Percentiles rank a stretch among this genome's conserved stretches.
These are phyloP conservation scores for Myotis myotis DNA, from an alignment of 2,797 vertebrate species.

Conservation along the genomic window DNA sequence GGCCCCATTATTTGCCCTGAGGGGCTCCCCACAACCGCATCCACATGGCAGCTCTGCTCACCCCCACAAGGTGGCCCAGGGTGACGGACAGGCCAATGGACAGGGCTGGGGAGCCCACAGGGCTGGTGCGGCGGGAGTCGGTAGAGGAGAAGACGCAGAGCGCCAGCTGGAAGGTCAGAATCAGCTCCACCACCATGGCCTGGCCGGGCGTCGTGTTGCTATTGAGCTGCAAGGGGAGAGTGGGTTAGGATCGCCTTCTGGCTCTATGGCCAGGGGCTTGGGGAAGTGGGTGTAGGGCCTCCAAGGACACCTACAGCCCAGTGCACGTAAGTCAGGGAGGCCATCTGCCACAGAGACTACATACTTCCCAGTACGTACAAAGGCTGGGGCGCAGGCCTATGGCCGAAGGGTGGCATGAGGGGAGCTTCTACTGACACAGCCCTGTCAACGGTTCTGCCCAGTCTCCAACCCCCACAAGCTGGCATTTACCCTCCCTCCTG, in stretches of 20 bases:
- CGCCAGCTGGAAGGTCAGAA: slow-evolving; percentile 87
- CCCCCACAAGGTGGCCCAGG: slow-evolving; percentile 86
- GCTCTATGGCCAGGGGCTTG: fast-evolving
- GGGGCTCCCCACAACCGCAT: neutral
- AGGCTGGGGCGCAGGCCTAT: neutral
- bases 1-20: neutral
- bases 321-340: neutral
- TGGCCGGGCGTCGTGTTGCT: slow-evolving; percentile 79
- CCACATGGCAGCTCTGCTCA: slow-evolving; percentile 71
- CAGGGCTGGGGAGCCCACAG: slow-evolving; percentile 82
- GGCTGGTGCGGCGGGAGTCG: slow-evolving; percentile 80
- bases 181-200: slow-evolving; percentile 85
- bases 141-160: slow-evolving; percentile 86
- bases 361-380: neutral
- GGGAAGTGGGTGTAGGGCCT: neutral
- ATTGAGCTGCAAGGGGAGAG: slow-evolving; percentile 78
- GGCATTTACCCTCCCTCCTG: slow-evolving; percentile 57
- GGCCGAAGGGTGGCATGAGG: neutral
- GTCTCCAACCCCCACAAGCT: slow-evolving; percentile 39
- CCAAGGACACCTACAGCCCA: neutral
- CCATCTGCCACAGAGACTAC: neutral
- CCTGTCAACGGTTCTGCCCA: slow-evolving; percentile 44
- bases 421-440: slow-evolving; percentile 1
- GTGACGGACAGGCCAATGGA: slow-evolving; percentile 86
- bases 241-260: neutral